phyloP scores from a whole-genome alignment of 2,113 vertebrate species.

The Mesocricetus auratus region DNA sequence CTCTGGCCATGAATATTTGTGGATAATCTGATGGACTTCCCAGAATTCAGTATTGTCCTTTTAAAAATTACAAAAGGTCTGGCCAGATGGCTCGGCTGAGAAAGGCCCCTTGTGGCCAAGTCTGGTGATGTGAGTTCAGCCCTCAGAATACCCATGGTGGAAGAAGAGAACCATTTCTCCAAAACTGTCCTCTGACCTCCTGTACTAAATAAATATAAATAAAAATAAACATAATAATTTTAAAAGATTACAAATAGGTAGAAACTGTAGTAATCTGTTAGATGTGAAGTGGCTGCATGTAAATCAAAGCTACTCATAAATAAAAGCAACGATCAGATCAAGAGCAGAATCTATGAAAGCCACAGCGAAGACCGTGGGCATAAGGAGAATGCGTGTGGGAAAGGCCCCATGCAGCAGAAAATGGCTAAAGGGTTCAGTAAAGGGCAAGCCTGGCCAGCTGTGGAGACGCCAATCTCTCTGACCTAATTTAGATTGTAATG shows the following conservation, averaged over 20 bases:
- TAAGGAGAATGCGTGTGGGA: neutral
- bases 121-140: too few species aligned
- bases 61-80: neutral
- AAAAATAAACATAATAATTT: neutral
- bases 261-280: neutral
- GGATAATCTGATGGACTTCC: constrained; percentile 10
- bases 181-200: neutral
- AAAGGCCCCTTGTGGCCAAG: neutral
- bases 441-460: neutral
- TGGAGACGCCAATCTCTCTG: neutral
- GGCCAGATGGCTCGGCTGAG: neutral
- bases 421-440: neutral
- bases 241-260: neutral
- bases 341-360: neutral
- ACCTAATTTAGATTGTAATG: neutral
- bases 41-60: neutral
- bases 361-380: neutral
- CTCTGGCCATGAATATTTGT: neutral
- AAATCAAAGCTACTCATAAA: neutral
- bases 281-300: neutral
- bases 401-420: neutral
- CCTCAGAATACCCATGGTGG: too few species aligned
- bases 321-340: neutral
- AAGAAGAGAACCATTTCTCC: neutral
- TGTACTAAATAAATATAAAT: neutral